These are phyloP conservation scores for Odocoileus hemionus DNA, from an alignment of 2,113 vertebrate genomes.

Conservation along the genomic window DNA sequence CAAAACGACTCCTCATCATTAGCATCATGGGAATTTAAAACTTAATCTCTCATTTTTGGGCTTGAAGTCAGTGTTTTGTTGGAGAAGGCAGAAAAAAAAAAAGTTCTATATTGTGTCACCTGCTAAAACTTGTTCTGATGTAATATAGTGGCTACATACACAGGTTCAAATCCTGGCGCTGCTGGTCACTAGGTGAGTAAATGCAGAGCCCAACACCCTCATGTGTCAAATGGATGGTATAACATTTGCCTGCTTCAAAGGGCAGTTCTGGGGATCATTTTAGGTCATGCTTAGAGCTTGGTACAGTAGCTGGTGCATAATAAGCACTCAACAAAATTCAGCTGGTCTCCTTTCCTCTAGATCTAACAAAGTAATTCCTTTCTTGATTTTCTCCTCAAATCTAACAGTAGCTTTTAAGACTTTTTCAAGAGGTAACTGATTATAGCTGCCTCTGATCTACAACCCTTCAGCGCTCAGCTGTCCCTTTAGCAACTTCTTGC, in stretches of 20 bases:
- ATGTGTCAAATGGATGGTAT: background rate
- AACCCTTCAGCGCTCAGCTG: background rate
- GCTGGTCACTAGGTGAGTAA: background rate
- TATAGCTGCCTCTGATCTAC: background rate
- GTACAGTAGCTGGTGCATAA: background rate
- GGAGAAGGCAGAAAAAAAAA: background rate
- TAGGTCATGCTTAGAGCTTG: background rate
- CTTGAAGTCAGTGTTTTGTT: background rate
- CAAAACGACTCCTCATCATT: background rate
- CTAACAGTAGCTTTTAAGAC: slow-evolving; percentile 5
- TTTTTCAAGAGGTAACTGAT: background rate
- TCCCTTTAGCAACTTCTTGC: background rate
- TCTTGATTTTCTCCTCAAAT: slow-evolving; percentile 1
- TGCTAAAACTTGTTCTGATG: background rate
- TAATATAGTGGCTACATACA: background rate
- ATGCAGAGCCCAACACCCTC: background rate
- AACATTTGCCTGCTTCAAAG: background rate
- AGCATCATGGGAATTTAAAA: background rate
- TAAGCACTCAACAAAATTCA: background rate
- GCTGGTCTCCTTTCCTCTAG: background rate
- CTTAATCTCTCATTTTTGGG: background rate
- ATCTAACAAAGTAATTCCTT: background rate
- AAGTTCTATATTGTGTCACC: background rate
- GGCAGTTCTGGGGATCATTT: background rate
- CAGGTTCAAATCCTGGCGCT: background rate